These are phyloP conservation scores for Cabera pusaria DNA, from an alignment of 2,888 invertebrate species.

Conservation along the genomic window DNA sequence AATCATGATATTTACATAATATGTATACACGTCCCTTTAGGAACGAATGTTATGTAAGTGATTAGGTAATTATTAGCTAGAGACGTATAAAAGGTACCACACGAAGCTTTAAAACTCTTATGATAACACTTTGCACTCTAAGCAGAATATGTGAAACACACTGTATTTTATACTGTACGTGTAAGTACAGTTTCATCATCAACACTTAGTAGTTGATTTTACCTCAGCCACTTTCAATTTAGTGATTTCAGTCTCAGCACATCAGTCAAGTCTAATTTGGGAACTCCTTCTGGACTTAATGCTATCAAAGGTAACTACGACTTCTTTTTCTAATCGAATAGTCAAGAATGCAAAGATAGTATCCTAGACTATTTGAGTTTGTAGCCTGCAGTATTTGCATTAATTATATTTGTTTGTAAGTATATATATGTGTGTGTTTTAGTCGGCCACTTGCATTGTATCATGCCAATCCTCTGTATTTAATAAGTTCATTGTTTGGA, in stretches of 20 bases:
- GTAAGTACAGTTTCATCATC: conserved; percentile 38
- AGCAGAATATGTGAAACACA: conserved; percentile 70
- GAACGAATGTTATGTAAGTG: conserved; percentile 81
- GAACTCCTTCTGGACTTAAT: too few relatives aligned
- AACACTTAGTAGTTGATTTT: conserved; percentile 20
- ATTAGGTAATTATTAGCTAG: conserved; percentile 77
- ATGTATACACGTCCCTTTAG: conserved; percentile 83
- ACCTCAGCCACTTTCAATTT: conserved; percentile 18
- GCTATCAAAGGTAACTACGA: too few relatives aligned
- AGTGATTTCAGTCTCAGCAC: conserved; percentile 5
- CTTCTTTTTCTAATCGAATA: too few relatives aligned
- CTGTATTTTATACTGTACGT: conserved; percentile 37
- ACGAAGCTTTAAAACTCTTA: conserved; percentile 83
- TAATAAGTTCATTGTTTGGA: too few relatives aligned
- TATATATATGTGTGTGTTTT: too few relatives aligned
- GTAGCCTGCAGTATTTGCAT: too few relatives aligned
- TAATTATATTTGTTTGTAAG: too few relatives aligned
- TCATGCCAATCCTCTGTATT: too few relatives aligned
- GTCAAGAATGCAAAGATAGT: too few relatives aligned
- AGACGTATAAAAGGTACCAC: conserved; percentile 77
- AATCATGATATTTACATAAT: conserved; percentile 77
- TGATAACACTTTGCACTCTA: conserved; percentile 81
- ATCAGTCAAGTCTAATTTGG: conserved; percentile 18
- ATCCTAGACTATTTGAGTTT: too few relatives aligned
- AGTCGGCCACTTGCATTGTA: too few relatives aligned